phyloP scores from a whole-genome alignment of 2,888 invertebrate genomes.

The Chymomyza fuscimana region DNA sequence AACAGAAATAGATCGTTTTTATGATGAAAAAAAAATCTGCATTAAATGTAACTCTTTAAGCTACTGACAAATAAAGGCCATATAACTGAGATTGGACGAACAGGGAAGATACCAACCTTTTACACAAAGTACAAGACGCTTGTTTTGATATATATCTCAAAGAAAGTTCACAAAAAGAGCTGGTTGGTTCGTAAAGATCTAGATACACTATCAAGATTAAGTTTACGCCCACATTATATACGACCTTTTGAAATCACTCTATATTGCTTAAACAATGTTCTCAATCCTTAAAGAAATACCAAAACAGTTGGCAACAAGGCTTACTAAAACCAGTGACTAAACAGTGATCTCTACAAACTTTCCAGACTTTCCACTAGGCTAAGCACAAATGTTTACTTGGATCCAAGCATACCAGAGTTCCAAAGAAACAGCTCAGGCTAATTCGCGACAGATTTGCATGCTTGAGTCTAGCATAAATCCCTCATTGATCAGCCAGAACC shows the following conservation, averaged over 20 bases:
- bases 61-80: no score
- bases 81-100: no score
- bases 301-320: constrained; percentile 14
- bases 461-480: constrained; percentile 51
- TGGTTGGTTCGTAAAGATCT: no score
- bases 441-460: constrained; percentile 49
- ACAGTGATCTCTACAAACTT: not conserved
- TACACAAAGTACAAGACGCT: no score
- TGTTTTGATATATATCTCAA: no score
- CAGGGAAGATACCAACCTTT: no score
- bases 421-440: constrained; percentile 25
- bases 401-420: constrained; percentile 38
- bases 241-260: not conserved
- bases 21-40: no score
- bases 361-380: not conserved
- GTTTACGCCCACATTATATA: not conserved
- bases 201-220: no score
- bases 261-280: not conserved
- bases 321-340: constrained; percentile 14
- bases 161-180: no score
- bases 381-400: constrained; percentile 34
- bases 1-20: no score
- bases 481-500: not conserved
- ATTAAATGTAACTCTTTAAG: no score
- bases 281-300: constrained; percentile 22